Percentiles rank a stretch among this genome's conserved stretches.
phyloP scores from a whole-genome alignment of 2,113 vertebrate species.

The Arizona elegans region DNA sequence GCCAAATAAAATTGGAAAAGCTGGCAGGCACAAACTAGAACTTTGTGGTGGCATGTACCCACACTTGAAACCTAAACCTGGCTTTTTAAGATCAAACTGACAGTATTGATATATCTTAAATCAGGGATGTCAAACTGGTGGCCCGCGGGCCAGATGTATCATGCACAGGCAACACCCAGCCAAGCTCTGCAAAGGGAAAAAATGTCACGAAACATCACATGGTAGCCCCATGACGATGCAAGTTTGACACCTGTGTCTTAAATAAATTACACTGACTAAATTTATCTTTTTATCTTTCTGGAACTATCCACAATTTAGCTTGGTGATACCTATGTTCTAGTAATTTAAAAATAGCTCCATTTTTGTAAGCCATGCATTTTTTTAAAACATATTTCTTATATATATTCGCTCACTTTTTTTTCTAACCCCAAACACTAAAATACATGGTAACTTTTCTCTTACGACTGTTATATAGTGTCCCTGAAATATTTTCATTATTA shows the following conservation, averaged over 20 bases:
- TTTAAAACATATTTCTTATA: not conserved
- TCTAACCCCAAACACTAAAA: not conserved
- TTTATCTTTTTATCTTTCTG: not conserved
- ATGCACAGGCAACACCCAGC: no score
- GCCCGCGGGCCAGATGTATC: no score
- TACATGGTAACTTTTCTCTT: not conserved
- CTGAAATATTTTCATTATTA: not conserved
- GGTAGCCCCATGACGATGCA: fast-evolving
- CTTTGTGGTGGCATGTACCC: not conserved
- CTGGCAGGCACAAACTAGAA: not conserved
- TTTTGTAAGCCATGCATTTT: not conserved
- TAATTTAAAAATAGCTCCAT: not conserved
- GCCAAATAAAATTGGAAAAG: constrained; percentile 20
- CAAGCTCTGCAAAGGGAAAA: no score
- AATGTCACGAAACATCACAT: no score
- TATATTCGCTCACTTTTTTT: not conserved
- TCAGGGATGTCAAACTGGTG: no score
- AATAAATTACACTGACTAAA: not conserved
- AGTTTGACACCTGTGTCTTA: not conserved
- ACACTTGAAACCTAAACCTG: not conserved
- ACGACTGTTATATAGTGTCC: not conserved
- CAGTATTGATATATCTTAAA: not conserved
- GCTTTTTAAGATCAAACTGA: not conserved
- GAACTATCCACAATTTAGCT: not conserved
- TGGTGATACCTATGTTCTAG: not conserved